A percentile compares a stretch with the other conserved stretches of the same genome.
phyloP scores from a whole-genome alignment of 1,140 invertebrate species.

The Chironomus striatipennis region DNA sequence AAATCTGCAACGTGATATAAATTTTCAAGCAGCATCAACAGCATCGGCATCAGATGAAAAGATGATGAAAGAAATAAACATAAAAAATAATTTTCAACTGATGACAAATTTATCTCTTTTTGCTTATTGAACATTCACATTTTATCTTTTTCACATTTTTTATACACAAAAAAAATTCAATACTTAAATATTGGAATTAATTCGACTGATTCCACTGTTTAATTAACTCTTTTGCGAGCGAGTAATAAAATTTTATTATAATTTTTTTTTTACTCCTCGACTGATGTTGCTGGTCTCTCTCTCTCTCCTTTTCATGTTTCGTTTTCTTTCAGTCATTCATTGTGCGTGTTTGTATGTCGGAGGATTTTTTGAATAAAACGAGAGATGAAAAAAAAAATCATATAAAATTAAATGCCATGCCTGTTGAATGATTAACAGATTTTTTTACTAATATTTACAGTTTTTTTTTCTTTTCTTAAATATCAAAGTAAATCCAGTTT shows the following conservation, averaged over 20 bases:
- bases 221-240: not conserved
- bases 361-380: too few relatives aligned
- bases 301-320: not conserved
- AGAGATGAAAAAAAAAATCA: too few relatives aligned
- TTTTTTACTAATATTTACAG: conserved; percentile 1
- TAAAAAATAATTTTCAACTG: conserved; percentile 18
- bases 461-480: conserved; percentile 11
- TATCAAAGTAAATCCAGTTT: not conserved
- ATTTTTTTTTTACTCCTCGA: not conserved
- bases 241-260: conserved; percentile 19
- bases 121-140: conserved; percentile 21
- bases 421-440: conserved; percentile 17
- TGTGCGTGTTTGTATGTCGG: too few relatives aligned
- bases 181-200: not conserved
- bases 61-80: not conserved
- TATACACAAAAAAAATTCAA: not conserved
- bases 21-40: too few relatives aligned
- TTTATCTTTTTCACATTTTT: not conserved
- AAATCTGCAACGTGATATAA: too few relatives aligned
- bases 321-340: not conserved
- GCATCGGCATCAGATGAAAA: not conserved
- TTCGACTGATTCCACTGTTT: not conserved
- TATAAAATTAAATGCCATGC: not conserved
- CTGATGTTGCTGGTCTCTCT: too few relatives aligned
- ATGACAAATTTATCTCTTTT: conserved; percentile 22